Percentiles rank a stretch among this genome's conserved stretches.
Evolutionary conservation across 35 echinoderm and acorn worm species (phyloP).

Genomic region (Hemicentrotus pulcherrimus): DNA sequence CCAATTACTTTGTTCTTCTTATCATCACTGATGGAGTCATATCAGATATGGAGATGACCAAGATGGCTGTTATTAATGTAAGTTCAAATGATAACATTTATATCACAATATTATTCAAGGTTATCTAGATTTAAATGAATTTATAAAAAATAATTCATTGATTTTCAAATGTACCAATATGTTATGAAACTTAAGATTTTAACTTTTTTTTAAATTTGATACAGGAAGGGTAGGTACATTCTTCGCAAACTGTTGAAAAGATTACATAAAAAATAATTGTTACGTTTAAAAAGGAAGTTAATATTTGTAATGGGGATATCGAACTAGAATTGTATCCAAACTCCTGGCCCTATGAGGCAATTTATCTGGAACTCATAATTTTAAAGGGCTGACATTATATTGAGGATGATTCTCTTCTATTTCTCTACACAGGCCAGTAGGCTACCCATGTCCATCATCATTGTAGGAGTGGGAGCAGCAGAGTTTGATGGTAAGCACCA

Average conservation of each 20-base stretch:
- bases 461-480: constrained; percentile 91
- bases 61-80: constrained; percentile 86
- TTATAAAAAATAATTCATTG: background rate
- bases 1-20: constrained; percentile 95
- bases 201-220: background rate
- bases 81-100: constrained; percentile 21
- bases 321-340: no score
- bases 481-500: constrained; percentile 93
- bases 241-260: background rate
- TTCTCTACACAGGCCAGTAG: constrained; percentile 67
- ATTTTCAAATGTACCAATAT: background rate
- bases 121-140: background rate
- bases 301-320: no score
- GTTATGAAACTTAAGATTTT: background rate
- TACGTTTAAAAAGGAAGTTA: background rate
- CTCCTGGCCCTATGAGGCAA: no score
- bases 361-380: background rate
- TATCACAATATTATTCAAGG: background rate
- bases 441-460: constrained; percentile 96
- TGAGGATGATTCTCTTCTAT: background rate
- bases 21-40: constrained; percentile 99
- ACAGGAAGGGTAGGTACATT: background rate
- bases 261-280: background rate
- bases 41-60: constrained; percentile 99
- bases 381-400: background rate